Conservation (phyloP, 92 coral and sea anemone species). For the Epizoanthus fatuus region DNA sequence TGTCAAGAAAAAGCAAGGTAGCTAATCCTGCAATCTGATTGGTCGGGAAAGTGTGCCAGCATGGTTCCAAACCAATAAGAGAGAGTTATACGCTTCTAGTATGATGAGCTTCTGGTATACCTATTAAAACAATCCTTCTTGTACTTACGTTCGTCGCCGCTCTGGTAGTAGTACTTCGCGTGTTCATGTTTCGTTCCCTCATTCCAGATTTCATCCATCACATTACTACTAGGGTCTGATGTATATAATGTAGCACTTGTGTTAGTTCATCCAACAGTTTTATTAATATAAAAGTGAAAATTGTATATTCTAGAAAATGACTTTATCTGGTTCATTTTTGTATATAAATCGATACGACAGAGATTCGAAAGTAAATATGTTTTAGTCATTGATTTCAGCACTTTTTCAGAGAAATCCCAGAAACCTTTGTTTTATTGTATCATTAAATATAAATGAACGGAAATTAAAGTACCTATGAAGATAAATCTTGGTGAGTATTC, state of each 20-base stretch:
- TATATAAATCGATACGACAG: neutral
- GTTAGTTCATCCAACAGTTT: too few relatives aligned
- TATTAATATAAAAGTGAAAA: too few relatives aligned
- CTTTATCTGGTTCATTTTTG: neutral
- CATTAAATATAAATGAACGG: neutral
- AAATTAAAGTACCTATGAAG: constrained; percentile 79
- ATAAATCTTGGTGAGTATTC: constrained; percentile 90
- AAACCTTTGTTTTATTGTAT: neutral
- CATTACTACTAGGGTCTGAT: constrained; percentile 33
- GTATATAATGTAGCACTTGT: too few relatives aligned
- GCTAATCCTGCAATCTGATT: too few relatives aligned
- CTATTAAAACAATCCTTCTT: neutral
- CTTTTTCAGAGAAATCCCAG: too few relatives aligned
- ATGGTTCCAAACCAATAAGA: too few relatives aligned
- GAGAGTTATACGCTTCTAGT: too few relatives aligned
- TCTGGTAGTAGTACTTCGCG: constrained; percentile 87
- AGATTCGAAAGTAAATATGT: neutral
- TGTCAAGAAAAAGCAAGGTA: too few relatives aligned
- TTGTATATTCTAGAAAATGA: too few relatives aligned
- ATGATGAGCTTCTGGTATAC: too few relatives aligned
- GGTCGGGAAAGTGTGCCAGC: too few relatives aligned
- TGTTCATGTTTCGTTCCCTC: constrained; percentile 84
- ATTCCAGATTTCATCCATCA: constrained; percentile 84
- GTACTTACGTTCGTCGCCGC: constrained; percentile 86
- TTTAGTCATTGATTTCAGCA: neutral